A percentile compares a stretch with the other conserved stretches of the same genome.
Evolutionary conservation across 2,113 vertebrate genomes (phyloP).

Genomic region (Rhinoderma darwinii): DNA sequence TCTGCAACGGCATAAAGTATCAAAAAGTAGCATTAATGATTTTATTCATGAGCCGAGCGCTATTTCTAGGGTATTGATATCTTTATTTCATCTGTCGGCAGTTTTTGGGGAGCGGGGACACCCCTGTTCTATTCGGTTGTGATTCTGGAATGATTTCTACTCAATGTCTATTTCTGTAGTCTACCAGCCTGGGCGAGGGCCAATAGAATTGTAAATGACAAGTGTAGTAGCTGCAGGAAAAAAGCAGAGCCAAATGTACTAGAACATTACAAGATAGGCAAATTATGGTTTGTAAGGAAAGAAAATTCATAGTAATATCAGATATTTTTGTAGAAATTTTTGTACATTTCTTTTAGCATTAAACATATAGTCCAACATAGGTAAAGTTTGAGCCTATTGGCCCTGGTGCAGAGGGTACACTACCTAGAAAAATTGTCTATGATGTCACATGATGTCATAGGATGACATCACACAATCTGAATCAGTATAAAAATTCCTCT

Average conservation of each 20-base stretch:
- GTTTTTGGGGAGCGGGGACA: neutral
- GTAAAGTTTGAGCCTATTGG: too few relatives aligned
- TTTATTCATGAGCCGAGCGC: neutral
- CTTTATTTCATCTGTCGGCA: neutral
- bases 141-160: neutral
- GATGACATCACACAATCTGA: too few relatives aligned
- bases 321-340: too few relatives aligned
- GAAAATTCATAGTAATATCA: too few relatives aligned
- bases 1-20: neutral
- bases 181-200: neutral
- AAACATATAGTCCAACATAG: too few relatives aligned
- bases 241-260: neutral
- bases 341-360: too few relatives aligned
- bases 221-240: neutral
- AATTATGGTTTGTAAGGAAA: neutral
- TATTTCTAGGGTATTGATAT: neutral
- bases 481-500: too few relatives aligned
- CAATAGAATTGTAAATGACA: slow-evolving; percentile 4
- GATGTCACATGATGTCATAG: too few relatives aligned
- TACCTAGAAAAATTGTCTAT: too few relatives aligned
- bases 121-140: neutral
- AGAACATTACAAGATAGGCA: neutral
- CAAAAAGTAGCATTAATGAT: neutral
- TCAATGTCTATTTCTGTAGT: slow-evolving; percentile 17
- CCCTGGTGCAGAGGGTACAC: too few relatives aligned